Evolutionary conservation across 2,888 invertebrate species (phyloP).

Genomic region (Neelides folsomi): DNA sequence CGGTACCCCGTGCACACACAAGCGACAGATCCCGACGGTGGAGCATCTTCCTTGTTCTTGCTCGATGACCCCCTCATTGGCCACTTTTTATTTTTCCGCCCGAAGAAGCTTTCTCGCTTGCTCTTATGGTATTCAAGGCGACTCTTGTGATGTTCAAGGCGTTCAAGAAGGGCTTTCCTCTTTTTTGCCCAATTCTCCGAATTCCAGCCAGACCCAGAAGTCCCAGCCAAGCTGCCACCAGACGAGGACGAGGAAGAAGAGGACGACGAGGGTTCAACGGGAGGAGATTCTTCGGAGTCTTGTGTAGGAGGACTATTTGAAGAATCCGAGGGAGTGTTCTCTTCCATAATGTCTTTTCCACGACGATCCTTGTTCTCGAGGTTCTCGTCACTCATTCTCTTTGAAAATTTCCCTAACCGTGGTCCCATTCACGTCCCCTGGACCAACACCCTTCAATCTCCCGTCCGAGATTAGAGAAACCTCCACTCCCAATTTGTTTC

Average conservation of each 20-base stretch:
- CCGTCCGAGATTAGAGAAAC: no score
- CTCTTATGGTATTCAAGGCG: no score
- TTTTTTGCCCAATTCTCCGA: conserved; percentile 28
- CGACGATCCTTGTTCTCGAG: no score
- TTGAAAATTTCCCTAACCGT: conserved; percentile 27
- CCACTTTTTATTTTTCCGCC: conserved; percentile 29
- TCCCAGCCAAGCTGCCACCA: conserved; percentile 25
- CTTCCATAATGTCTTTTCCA: no score
- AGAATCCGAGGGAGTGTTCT: no score
- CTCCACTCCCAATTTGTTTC: no score
- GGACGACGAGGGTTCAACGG: no score
- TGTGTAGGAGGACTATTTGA: no score
- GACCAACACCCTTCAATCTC: no score
- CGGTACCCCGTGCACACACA: conserved; percentile 55
- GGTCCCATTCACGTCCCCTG: conserved; percentile 29
- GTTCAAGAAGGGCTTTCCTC: conserved; percentile 11
- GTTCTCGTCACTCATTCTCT: conserved; percentile 28
- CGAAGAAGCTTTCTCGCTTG: conserved; percentile 16
- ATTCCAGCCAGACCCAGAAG: conserved; percentile 21
- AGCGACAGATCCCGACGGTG: conserved; percentile 33
- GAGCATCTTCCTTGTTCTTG: conserved; percentile 18
- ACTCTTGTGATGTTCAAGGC: no score
- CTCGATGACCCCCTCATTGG: conserved; percentile 19
- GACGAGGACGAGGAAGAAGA: no score
- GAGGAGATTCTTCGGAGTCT: no score